These are phyloP conservation scores for Hermodice carunculata DNA, from an alignment of 2,888 invertebrate genomes.

Conservation along the genomic window DNA sequence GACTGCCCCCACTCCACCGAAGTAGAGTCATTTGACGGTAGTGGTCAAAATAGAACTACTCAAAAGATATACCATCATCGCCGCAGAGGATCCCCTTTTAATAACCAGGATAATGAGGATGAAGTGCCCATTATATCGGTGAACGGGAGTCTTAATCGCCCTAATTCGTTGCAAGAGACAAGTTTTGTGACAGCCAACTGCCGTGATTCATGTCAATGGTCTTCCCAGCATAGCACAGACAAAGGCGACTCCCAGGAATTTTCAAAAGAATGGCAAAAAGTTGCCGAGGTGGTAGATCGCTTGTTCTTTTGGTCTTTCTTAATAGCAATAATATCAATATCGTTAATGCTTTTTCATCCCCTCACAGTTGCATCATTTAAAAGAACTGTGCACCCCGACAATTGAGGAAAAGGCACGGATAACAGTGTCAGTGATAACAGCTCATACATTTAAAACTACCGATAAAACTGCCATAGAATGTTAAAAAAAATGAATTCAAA, in stretches of 20 bases:
- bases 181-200: slow-evolving; percentile 14
- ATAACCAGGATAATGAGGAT: slow-evolving; percentile 19
- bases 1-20: too few relatives aligned
- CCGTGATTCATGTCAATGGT: not conserved
- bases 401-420: too few relatives aligned
- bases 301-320: slow-evolving; percentile 35
- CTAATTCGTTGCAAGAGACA: not conserved
- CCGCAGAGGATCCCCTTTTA: slow-evolving; percentile 2
- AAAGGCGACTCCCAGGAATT: slow-evolving; percentile 22
- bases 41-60: not conserved
- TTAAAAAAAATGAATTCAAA: too few relatives aligned
- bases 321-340: slow-evolving; percentile 27
- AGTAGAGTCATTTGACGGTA: not conserved
- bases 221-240: not conserved
- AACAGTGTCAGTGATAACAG: too few relatives aligned
- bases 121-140: slow-evolving; percentile 31
- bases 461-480: too few relatives aligned
- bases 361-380: too few relatives aligned
- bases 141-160: slow-evolving; percentile 16
- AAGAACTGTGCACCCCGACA: too few relatives aligned
- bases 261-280: slow-evolving; percentile 28
- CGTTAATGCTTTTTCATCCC: slow-evolving; percentile 32
- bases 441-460: too few relatives aligned
- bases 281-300: slow-evolving; percentile 35
- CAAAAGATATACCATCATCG: not conserved